Evolutionary conservation across 2,113 vertebrate genomes (phyloP), one percentile per base, ranked within the genome.

Genomic region (Lophochroa leadbeateri): DNA sequence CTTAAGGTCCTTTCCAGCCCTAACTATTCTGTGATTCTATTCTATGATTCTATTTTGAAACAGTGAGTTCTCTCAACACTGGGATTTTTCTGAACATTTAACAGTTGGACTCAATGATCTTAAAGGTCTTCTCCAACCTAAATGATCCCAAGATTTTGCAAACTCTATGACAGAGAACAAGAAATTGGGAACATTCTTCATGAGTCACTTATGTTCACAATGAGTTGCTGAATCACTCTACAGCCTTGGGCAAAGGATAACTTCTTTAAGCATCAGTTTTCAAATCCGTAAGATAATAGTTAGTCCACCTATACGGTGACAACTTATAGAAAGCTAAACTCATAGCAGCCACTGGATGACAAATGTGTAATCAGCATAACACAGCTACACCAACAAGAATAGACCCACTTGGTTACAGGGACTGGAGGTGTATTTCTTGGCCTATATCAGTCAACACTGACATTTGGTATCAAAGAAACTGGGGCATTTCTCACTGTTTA

Each of bases 401-500:
- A 91, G 89, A 71, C 64, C 71, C 35, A 13, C 67, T 13, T 39
- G 31, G 65, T 60, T 50, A 60, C 67, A 63, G 76, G 86, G 60
- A 90, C 68, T 83, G 70, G 37, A 93, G 71, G 35, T 91, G 52
- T 35, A 86, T 60, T 90, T 50, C 93, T 75, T 85, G 81, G 79
- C 94, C 93, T 96, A 5, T 27, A 95, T 92, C 90, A 95, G 79
- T 95, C 90, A 95, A 58, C 70, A 41, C 47, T 86, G 77, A 52
- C 71, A 82, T 75, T 75, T 82, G 69, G 81, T 91, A 94, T 69
- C 82, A 91, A 52, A 96, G 84, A 90, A 96, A 92, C 69, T 60
- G 50, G 88, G 75, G 13, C 75, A 94, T 47, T 79, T 47, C n/a
- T 91, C 55, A 85, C 70, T 86, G 70, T 67, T 89, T 84, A 5